Evolutionary conservation across 1,140 invertebrate species (phyloP).

Genomic region (Phocides pigmalion): DNA sequence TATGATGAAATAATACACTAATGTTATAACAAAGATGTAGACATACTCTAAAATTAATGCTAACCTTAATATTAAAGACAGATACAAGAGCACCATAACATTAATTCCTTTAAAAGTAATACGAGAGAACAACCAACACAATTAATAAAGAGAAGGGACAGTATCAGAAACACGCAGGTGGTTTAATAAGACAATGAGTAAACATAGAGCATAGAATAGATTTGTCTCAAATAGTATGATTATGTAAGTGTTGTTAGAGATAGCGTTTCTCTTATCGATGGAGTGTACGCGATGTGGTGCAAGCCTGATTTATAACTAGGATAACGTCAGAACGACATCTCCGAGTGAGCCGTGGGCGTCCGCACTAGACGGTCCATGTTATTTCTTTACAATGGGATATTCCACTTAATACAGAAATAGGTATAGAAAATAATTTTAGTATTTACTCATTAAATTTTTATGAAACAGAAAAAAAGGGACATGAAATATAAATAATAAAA

Average conservation of each 20-base stretch:
- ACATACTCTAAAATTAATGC: no score
- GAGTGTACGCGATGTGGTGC: slow-evolving; percentile 54
- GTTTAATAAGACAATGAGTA: slow-evolving; percentile 36
- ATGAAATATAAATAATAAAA: no score
- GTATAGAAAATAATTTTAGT: background rate
- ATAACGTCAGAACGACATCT: slow-evolving; percentile 56
- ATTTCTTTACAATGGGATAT: background rate
- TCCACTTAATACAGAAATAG: background rate
- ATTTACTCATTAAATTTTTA: no score
- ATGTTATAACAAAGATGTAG: no score
- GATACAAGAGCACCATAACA: no score
- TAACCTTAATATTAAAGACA: no score
- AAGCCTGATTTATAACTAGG: slow-evolving; percentile 60
- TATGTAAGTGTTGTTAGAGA: slow-evolving; percentile 45
- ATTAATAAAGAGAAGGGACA: slow-evolving; percentile 1
- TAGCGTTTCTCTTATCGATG: slow-evolving; percentile 50
- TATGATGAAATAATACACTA: no score
- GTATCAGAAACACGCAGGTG: background rate
- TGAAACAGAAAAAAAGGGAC: no score
- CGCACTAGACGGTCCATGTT: background rate
- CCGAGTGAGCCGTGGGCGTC: slow-evolving; percentile 48
- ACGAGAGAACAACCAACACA: background rate
- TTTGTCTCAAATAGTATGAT: slow-evolving; percentile 35
- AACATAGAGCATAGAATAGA: slow-evolving; percentile 31
- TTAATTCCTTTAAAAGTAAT: no score